A percentile compares a stretch with the other conserved stretches of the same genome.
These are phyloP conservation scores for Tachina fera DNA, from an alignment of 2,888 invertebrate species.

Conservation along the genomic window DNA sequence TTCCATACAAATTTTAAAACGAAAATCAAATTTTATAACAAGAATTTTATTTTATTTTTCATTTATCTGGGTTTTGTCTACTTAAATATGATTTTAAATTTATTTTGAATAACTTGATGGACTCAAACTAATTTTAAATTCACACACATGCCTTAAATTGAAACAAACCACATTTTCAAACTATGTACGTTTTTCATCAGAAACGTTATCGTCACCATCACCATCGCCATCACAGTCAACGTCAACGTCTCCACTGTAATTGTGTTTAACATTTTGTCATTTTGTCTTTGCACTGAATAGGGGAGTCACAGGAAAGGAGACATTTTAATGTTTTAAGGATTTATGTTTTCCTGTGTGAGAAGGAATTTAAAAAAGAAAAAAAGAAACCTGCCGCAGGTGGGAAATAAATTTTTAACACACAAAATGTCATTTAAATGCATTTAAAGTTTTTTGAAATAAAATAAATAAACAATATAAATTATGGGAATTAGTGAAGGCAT, in stretches of 20 bases:
- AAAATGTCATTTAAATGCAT: not conserved
- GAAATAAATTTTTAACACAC: conserved; percentile 13
- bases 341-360: conserved; percentile 68
- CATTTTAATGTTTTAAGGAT: conserved; percentile 64
- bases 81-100: not conserved
- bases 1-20: no score
- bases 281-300: not conserved
- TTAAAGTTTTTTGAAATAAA: not conserved
- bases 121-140: conserved; percentile 21
- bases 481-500: conserved; percentile 40
- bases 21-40: not conserved
- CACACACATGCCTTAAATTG: conserved; percentile 11
- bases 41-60: conserved; percentile 57
- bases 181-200: conserved; percentile 55
- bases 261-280: conserved; percentile 35
- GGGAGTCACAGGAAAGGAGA: conserved; percentile 4
- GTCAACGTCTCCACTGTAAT: conserved; percentile 13
- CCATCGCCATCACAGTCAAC: not conserved
- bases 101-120: not conserved
- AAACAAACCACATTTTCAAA: conserved; percentile 30
- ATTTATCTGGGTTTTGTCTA: not conserved
- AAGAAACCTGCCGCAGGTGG: conserved; percentile 42
- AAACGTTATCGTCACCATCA: conserved; percentile 7
- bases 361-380: not conserved
- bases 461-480: conserved; percentile 32